Base-by-base conservation (phyloP, 2,113 vertebrate species). In the Polyodon spathula region DNA sequence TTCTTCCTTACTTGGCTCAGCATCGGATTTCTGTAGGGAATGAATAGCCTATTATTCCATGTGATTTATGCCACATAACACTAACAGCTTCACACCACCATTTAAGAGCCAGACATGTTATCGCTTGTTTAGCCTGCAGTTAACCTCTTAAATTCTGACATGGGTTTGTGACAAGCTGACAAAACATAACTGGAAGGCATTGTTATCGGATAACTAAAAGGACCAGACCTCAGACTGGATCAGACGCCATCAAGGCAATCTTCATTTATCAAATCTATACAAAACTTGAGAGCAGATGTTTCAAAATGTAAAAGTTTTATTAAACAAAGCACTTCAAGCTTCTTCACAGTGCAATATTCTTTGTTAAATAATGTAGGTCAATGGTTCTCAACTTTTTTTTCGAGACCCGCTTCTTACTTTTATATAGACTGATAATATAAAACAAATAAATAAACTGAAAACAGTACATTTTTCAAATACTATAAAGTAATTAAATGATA, bases 1-100 rank as follows among this genome's bases (percentile, higher is more conserved):
- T 41, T 57, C 40, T 8, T 40, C 39, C 56, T 16, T 41, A 16
- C 40, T 16, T 42, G 7, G 12, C 48, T 50, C 5, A 50, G 48
- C 14, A 11, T 50, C 4, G 39, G 39, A 16, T 42, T 10, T 57
- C 56, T 57, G 39, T 16, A 40, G 56, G 56, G 56, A 41, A 41
- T 40, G 37, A n/a, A 56, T 39, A 17, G 56, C 8, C 56, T 42
- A 17, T 42, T 58, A 58, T 42, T 40, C 39, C 56, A 43, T 42
- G n/a, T 43, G 56, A 37, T 43, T 44, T 27, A 6, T 16, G 8
- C 39, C 39, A 42, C 15, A 37, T 50, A 50, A 50, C 40, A 11
- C 15, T 40, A 10, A 58, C 17, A 44, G 40, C 42, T 27, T 44
- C 56, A 27, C 17, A 27, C 56, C 43, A 43, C 10, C 12, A 16